Evolutionary conservation across 1,140 invertebrate genomes (phyloP), one percentile per base, ranked within the genome.

Genomic region (Chionoecetes opilio): DNA sequence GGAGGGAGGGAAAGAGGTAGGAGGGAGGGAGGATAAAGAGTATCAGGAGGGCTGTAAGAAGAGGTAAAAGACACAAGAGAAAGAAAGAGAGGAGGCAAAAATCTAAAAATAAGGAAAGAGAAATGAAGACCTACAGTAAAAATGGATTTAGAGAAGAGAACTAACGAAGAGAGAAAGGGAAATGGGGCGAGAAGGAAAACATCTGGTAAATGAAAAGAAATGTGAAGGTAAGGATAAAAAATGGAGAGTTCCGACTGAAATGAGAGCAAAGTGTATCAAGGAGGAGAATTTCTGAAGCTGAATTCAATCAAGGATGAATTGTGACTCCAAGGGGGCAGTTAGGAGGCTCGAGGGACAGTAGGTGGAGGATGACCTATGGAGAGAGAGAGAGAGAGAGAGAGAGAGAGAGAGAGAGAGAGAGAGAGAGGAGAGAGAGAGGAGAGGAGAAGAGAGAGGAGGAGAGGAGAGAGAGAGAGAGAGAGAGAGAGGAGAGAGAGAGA

Each of bases 81-180:
- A 38, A 46, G 37, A 90, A 17, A 90, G 88, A 90, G 9, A 90
- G 6, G 37, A 31, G 38, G 46, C 26, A 17, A 46, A 90, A 82
- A 53, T 34, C 32, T 75, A 2, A 75, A 91, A 32, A 75, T 2
- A 34, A 75, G 82, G 21, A 32, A 91, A 31, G 14, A 21, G 32
- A 63, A 91, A 34, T 29, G 46, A 46, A 90, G 41, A 53, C 29
- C 14, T 14, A 34, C 5, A 29, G n/a, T 37, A 38, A 29, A 87
- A n/a, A n/a, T 14, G 63, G 63, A 14, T n/a, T 21, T 9, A 31
- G n/a, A 90, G 32, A 46, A 53, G 38, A 38, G 32, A 53, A 90
- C 5, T 31, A 53, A 90, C 29, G 38, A 41, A 90, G 88, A 90
- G 88, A 90, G 88, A 46, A 31, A 46, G 88, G 46, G 37, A 46